Conservation (phyloP, 2,888 invertebrate species). For the Zonitis immaculata region DNA sequence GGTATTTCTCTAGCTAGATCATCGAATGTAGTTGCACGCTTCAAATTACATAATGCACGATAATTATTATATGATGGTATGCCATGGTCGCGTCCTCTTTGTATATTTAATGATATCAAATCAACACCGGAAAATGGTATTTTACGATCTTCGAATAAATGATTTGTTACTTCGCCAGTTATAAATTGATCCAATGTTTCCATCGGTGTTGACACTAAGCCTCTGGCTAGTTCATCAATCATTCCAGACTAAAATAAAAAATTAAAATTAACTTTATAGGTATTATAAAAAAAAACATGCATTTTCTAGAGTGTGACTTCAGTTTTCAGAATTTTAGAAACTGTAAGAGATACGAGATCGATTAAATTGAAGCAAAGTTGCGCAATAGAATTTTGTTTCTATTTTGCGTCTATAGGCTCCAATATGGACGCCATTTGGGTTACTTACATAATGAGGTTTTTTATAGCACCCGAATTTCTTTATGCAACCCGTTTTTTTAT, state of each 20-base stretch:
- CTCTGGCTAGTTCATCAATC: slow-evolving; percentile 81
- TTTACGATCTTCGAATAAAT: slow-evolving; percentile 84
- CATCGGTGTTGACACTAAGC: slow-evolving; percentile 84
- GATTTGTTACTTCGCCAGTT: slow-evolving; percentile 91
- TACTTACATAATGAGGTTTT: too few species aligned
- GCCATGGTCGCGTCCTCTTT: slow-evolving; percentile 82
- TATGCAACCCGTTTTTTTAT: too few species aligned
- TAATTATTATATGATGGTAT: slow-evolving; percentile 87
- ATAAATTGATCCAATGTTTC: slow-evolving; percentile 91
- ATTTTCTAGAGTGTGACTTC: too few species aligned
- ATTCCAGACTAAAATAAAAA: slow-evolving; percentile 59
- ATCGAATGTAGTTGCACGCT: slow-evolving; percentile 77
- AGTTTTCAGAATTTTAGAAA: too few species aligned
- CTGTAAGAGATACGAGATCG: too few species aligned
- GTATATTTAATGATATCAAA: slow-evolving; percentile 85
- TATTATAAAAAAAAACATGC: too few species aligned
- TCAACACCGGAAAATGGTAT: slow-evolving; percentile 92
- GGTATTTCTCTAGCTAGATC: slow-evolving; percentile 85
- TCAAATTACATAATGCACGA: slow-evolving; percentile 83
- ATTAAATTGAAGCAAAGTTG: too few species aligned
- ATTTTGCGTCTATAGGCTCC: too few species aligned
- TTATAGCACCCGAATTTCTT: too few species aligned
- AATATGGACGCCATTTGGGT: too few species aligned
- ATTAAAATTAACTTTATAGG: too few species aligned
- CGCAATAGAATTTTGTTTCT: too few species aligned